phyloP scores from a whole-genome alignment of 1,140 invertebrate species.

The Drosophila aff. region DNA sequence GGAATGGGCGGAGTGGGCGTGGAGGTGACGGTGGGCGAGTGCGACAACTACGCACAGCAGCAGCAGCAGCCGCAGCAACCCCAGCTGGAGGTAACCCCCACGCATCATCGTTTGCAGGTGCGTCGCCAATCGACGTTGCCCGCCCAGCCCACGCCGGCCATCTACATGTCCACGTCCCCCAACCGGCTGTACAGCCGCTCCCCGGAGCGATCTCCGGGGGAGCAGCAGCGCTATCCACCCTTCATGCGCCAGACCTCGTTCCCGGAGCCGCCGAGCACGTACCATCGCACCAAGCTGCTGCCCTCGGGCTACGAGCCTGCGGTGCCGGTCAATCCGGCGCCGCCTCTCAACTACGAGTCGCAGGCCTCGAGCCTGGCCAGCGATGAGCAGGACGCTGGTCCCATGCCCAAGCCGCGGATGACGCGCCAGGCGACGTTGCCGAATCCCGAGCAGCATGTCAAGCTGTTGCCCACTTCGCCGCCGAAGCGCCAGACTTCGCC shows the following conservation, averaged over 20 bases:
- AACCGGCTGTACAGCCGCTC: constrained; percentile 82
- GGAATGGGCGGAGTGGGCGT: constrained; percentile 32
- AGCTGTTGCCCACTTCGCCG: constrained; percentile 82
- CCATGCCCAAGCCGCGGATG: constrained; percentile 76
- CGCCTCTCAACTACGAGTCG: constrained; percentile 66
- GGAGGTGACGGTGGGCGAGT: constrained; percentile 54
- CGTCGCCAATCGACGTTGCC: constrained; percentile 84
- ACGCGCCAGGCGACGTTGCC: constrained; percentile 81
- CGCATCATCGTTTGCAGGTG: constrained; percentile 79
- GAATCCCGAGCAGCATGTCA: constrained; percentile 84
- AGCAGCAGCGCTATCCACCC: constrained; percentile 83
- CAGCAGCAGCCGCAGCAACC: constrained; percentile 50
- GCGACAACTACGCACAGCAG: constrained; percentile 78
- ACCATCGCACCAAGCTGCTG: constrained; percentile 77
- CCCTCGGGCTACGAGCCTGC: constrained; percentile 44
- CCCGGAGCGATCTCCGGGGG: constrained; percentile 79
- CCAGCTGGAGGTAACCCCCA: constrained; percentile 60
- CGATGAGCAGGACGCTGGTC: constrained; percentile 62
- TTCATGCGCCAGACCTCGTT: constrained; percentile 84
- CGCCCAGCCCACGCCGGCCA: constrained; percentile 73
- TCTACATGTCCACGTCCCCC: constrained; percentile 84
- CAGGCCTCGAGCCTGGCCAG: constrained; percentile 65
- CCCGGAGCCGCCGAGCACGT: constrained; percentile 66
- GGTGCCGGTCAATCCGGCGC: constrained; percentile 11
- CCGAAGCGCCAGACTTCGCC: constrained; percentile 84